Evolutionary conservation across 2,888 invertebrate genomes (phyloP), one percentile per base, ranked within the genome.

Genomic region (Dermolepida albohirtum): DNA sequence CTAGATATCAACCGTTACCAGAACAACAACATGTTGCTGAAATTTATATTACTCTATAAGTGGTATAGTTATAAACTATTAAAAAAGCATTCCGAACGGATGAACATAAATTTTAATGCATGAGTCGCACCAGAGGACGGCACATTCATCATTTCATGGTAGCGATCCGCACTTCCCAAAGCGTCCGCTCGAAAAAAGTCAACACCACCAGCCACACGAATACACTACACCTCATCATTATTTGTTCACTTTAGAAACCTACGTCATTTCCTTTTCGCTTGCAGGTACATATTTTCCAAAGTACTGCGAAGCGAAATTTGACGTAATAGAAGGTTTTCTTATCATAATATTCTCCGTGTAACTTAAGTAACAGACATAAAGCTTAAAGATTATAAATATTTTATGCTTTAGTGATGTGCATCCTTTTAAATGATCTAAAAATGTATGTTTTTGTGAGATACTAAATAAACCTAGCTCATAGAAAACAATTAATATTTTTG

Each of bases 91-190:
- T 63, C 59, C 70, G 71, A 77, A 78, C 78, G 77, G 78, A 78
- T 76, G 79, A 74, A 75, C 78, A 80, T 80, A 81, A 80, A 80
- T 81, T 78, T 78, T 73, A 78, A 79, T 78, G 80, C 77, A 75
- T 79, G 80, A 79, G 76, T 78, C 76, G 77, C 74, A 77, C 72
- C 74, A 66, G 66, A 64, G 69, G 64, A 76, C 75, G 80, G 76
- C 77, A 79, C 80, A 80, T 80, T 69, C 76, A 77, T 80, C 80
- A 80, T 79, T 79, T 75, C 73, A 74, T 73, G 70, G 75, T 74
- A 49, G 57, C 41, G 54, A 57, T 66, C 41, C 40, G 50, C 27
- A 39, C 57, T 50, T 8, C 49, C 49, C 40, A 57, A 59, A 57
- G 59, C 51, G 43, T 22, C 16, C 47, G 59, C 59, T 47, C 34